phyloP scores from a whole-genome alignment of 2,888 invertebrate species.

The Colletes collaris region DNA sequence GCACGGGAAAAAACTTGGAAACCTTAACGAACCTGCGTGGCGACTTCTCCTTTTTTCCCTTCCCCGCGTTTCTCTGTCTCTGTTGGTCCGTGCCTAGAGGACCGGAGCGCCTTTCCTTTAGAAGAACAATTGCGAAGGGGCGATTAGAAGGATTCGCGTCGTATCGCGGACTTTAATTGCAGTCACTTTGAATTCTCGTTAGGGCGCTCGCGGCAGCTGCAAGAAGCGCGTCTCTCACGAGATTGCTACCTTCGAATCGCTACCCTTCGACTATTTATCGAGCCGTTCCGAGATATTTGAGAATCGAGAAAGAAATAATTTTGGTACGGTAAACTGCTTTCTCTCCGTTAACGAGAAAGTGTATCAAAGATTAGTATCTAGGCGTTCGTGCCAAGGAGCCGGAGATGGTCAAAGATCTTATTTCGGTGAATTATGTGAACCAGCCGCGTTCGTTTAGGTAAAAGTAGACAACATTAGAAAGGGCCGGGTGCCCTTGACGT shows the following conservation, averaged over 20 bases:
- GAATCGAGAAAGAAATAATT: too few species aligned
- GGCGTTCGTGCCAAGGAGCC: not conserved
- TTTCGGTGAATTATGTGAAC: conserved; percentile 30
- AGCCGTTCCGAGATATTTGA: too few species aligned
- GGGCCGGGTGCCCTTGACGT: conserved; percentile 41
- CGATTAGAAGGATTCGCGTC: conserved; percentile 51
- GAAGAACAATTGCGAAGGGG: conserved; percentile 69
- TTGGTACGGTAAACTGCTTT: not conserved
- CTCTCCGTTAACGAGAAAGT: not conserved
- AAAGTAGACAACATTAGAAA: conserved; percentile 14
- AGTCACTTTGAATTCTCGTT: conserved; percentile 77
- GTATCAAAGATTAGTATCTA: not conserved
- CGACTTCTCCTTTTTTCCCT: conserved; percentile 44
- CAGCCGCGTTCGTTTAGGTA: conserved; percentile 25
- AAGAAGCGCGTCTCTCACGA: conserved; percentile 53
- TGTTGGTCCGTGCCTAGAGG: conserved; percentile 4
- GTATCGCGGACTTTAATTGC: conserved; percentile 76
- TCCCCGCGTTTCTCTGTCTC: conserved; percentile 6
- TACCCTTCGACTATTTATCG: too few species aligned
- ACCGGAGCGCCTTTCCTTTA: conserved; percentile 30
- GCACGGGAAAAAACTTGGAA: conserved; percentile 65
- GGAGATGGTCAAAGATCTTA: conserved; percentile 3
- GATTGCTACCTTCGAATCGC: not conserved
- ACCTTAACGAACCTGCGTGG: conserved; percentile 68
- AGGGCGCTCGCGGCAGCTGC: conserved; percentile 68